Evolutionary conservation across 2,888 invertebrate genomes (phyloP), one percentile per base, ranked within the genome.

Genomic region (Nomada hirtipes): DNA sequence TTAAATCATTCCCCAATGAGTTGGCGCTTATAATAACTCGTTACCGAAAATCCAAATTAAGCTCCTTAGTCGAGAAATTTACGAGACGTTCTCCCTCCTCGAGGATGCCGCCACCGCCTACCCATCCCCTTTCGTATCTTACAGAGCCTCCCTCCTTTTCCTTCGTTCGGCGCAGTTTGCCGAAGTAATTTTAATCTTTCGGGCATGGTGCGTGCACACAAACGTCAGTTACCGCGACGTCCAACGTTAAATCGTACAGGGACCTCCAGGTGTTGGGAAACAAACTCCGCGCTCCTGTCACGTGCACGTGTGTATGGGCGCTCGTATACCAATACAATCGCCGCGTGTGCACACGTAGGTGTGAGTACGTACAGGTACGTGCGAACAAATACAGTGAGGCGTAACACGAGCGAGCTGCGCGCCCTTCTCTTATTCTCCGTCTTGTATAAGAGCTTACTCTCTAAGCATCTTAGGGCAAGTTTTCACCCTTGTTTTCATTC

Each of bases 1-100:
- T 81, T 86, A 87, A 91, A 88, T 89, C 88, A 89, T 86, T 86
- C 85, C 84, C 88, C 89, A 87, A 89, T 83, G 88, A 87, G 86
- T 90, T 88, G 84, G 86, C 88, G 89, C 90, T 91, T 89, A 89
- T 92, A 92, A 92, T 93, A 93, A 93, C 93, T 93, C 92, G 92
- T 93, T 93, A 93, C 91, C 90, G 92, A 92, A 92, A 92, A 93
- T 92, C 92, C 91, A 92, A 93, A 93, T 93, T 94, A 94, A 94
- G 94, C 94, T 93, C 87, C 94, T 94, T 94, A 93, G 89, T 89
- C 87, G 89, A 91, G 91, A 93, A 93, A 92, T 93, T 93, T 92
- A 91, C 92, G 91, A 93, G 93, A 92, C 92, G 87, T 89, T 88
- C 85, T 61, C 75, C 82, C 75, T 81, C 82, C 75, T 74, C 76